These are phyloP conservation scores for Noctua pronuba DNA, from an alignment of 2,888 invertebrate species.

Conservation along the genomic window DNA sequence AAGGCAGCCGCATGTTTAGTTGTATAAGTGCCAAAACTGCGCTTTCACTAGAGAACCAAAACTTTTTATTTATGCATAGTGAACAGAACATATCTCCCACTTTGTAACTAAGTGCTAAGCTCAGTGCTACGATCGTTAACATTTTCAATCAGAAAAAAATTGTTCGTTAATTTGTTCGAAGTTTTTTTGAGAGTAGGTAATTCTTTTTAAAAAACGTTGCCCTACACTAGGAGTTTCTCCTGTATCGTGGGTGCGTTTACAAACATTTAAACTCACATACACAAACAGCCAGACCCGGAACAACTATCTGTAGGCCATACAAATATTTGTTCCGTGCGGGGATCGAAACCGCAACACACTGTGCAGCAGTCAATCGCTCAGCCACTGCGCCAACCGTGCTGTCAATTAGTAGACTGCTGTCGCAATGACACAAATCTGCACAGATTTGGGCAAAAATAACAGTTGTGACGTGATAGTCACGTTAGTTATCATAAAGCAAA, in stretches of 20 bases:
- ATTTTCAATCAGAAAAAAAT: neutral
- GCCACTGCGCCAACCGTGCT: no score
- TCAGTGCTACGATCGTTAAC: neutral
- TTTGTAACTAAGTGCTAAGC: neutral
- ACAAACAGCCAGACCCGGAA: no score
- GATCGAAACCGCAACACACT: no score
- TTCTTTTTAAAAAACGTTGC: no score
- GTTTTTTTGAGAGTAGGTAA: neutral
- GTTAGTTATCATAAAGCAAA: neutral
- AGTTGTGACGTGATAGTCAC: neutral
- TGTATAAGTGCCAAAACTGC: slow-evolving; percentile 14
- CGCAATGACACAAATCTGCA: neutral
- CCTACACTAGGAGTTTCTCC: no score
- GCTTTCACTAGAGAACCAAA: neutral
- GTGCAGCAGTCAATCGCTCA: no score
- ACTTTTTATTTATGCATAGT: neutral
- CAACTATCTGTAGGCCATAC: no score
- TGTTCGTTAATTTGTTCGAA: neutral
- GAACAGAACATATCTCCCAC: slow-evolving; percentile 1
- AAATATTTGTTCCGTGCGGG: no score
- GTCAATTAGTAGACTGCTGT: neutral
- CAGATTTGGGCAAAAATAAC: neutral
- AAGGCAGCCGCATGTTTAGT: neutral
- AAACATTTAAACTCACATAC: no score
- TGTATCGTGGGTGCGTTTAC: no score